These are phyloP conservation scores for Torymus tubicola DNA, from an alignment of 2,888 invertebrate genomes.

Conservation along the genomic window DNA sequence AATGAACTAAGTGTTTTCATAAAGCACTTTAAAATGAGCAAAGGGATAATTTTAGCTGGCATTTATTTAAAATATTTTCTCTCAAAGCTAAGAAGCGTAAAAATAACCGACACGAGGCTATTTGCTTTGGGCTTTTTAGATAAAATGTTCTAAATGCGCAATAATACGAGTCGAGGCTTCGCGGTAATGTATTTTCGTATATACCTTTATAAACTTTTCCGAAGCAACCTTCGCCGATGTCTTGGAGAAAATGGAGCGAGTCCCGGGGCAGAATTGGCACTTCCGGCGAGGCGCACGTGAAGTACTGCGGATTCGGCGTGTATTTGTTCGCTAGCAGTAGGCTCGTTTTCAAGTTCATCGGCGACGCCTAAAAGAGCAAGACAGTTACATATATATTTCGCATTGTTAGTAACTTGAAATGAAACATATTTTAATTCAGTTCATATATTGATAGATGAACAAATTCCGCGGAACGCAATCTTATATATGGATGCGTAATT, in stretches of 20 bases:
- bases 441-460: no score
- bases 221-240: conserved; percentile 92
- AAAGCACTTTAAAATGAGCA: no score
- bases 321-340: conserved; percentile 84
- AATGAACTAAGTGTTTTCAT: no score
- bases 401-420: no score
- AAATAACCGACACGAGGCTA: not conserved
- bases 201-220: conserved; percentile 94
- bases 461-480: no score
- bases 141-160: not conserved
- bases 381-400: no score
- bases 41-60: no score
- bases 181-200: conserved; percentile 55
- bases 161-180: no score
- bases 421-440: no score
- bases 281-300: conserved; percentile 76
- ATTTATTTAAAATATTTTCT: no score
- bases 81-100: no score
- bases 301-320: conserved; percentile 87
- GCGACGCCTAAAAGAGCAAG: conserved; percentile 75
- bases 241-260: conserved; percentile 84
- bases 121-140: not conserved
- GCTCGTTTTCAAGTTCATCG: conserved; percentile 79
- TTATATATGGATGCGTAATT: no score
- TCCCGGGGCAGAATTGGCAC: conserved; percentile 83